Base-by-base conservation (phyloP, 2,113 vertebrate genomes). In the Oryzias melastigma region DNA sequence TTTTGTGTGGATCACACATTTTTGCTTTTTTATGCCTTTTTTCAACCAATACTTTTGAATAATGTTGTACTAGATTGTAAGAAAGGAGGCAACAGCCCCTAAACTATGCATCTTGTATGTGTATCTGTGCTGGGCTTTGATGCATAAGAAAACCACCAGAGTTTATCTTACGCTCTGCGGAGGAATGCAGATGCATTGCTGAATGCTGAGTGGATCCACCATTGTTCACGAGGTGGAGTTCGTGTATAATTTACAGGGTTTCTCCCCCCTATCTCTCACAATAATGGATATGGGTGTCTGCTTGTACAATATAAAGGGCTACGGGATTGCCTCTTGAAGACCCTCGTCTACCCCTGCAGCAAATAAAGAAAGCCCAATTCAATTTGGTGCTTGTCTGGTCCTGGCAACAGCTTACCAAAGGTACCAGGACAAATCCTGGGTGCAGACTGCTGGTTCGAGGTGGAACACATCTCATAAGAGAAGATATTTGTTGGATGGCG, bases 211-310 rank as follows among this genome's bases (percentile, higher is more conserved):
- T 71, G 83, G 68, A 68, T 71, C 56, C 65, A 45, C 63, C 58
- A 78, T 89, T 89, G 88, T 89, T 87, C 77, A 55, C 65, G 45
- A 54, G 75, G 70, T 65, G 65, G 73, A 77, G 69, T 71, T 87
- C 77, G 62, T 91, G 77, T 85, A 89, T 90, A 90, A 90, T 89
- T 90, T 83, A 90, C 81, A 63, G 74, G 65, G 59, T 86, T 79
- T 84, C 13, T 79, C 83, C 7, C 80, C 71, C 81, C 81, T 80
- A 80, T 80, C 68, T 68, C 78, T 5, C 68, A 82, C 76, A 57
- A 81, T 90, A 89, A 89, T 86, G 74, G 85, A 84, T 84, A 70
- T 72, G 72, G 81, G 81, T 72, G 70, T 84, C 78, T 79, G 56
- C 65, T 62, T 19, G 4, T 49, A 78, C 73, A 77, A 64, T 46